These are phyloP conservation scores for Rotaria macrura DNA, from an alignment of 2,888 invertebrate species.

Conservation along the genomic window DNA sequence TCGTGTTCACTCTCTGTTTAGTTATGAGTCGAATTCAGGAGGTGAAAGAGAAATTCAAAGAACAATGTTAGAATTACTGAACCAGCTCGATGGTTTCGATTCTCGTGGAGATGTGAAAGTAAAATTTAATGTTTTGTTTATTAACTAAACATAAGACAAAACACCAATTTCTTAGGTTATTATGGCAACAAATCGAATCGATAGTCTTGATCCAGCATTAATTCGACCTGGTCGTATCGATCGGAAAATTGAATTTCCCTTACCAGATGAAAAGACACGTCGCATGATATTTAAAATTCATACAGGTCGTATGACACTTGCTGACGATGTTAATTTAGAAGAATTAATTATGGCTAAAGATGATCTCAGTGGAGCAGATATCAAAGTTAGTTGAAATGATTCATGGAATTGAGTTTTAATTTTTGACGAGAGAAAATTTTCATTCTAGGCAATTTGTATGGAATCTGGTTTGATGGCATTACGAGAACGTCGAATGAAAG, in stretches of 20 bases:
- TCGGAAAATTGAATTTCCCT: conserved; percentile 94
- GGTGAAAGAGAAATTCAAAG: conserved; percentile 98
- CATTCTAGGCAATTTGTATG: conserved; percentile 83
- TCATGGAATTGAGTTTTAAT: background rate
- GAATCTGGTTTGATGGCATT: conserved; percentile 96
- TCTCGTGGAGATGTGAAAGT: conserved; percentile 90
- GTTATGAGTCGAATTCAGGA: conserved; percentile 93
- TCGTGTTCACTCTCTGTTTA: conserved; percentile 46
- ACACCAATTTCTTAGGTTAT: conserved; percentile 40
- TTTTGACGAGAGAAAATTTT: background rate
- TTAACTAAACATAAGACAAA: background rate
- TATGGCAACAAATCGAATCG: conserved; percentile 64
- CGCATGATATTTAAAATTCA: conserved; percentile 92
- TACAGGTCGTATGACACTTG: conserved; percentile 94
- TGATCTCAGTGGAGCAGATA: conserved; percentile 76
- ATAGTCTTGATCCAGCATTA: conserved; percentile 91
- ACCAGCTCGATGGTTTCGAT: conserved; percentile 95
- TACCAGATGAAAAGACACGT: conserved; percentile 89
- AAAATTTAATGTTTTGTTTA: conserved; percentile 36
- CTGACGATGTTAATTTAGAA: conserved; percentile 86
- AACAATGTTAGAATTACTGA: conserved; percentile 95
- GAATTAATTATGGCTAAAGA: conserved; percentile 98
- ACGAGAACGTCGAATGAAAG: conserved; percentile 94
- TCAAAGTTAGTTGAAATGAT: conserved; percentile 48
- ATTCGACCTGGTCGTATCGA: conserved; percentile 97